Evolutionary conservation across 2,888 invertebrate species (phyloP).

Genomic region (Trimorus sp.): DNA sequence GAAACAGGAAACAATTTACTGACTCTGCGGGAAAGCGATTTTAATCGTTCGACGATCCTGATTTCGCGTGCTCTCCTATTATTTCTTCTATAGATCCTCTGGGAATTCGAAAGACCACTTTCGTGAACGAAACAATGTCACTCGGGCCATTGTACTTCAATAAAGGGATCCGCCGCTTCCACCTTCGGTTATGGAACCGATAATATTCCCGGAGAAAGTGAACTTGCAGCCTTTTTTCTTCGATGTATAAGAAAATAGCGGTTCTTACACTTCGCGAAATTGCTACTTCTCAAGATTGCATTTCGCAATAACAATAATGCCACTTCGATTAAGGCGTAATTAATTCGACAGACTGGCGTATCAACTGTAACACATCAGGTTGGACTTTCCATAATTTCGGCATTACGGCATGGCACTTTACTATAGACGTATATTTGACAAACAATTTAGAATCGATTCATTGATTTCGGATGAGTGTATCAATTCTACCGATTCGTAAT

Average conservation of each 20-base stretch:
- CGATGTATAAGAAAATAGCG: constrained; percentile 46
- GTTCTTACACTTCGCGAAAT: constrained; percentile 47
- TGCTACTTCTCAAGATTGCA: constrained; percentile 52
- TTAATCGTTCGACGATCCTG: constrained; percentile 69
- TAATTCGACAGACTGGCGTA: constrained; percentile 37
- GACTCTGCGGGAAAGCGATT: constrained; percentile 73
- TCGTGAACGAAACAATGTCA: constrained; percentile 68
- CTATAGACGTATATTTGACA: neutral
- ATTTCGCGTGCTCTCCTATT: constrained; percentile 65
- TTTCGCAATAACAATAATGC: constrained; percentile 53
- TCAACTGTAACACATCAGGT: constrained; percentile 38
- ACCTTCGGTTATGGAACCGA: constrained; percentile 58
- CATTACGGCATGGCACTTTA: constrained; percentile 3
- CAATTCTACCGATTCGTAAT: neutral
- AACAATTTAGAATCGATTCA: constrained; percentile 6
- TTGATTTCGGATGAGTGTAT: too few relatives aligned
- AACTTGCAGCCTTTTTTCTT: constrained; percentile 39
- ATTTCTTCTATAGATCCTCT: constrained; percentile 64
- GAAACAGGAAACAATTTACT: constrained; percentile 70
- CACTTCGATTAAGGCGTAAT: constrained; percentile 39
- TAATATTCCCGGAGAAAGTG: constrained; percentile 64
- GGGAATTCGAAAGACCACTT: constrained; percentile 66
- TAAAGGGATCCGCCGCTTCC: constrained; percentile 48
- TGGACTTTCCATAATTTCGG: constrained; percentile 41
- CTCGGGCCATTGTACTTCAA: constrained; percentile 58